Evolutionary conservation across 2,797 vertebrate species (phyloP).

Genomic region (Schizothorax lantsangensis): DNA sequence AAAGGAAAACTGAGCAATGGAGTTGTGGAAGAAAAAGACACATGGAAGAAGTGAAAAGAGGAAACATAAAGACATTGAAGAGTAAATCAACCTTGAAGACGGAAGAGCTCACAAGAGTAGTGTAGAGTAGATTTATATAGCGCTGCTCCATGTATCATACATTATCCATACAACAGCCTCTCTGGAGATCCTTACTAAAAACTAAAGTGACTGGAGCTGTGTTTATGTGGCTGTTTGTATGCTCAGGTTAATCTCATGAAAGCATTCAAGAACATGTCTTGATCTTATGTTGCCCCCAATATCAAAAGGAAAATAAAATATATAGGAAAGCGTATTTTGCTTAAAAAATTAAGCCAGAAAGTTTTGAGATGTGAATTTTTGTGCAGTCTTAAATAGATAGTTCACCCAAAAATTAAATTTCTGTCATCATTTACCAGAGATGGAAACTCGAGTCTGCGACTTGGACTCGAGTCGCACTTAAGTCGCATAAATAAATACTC

Average conservation of each 20-base stretch:
- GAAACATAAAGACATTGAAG: constrained; percentile 66
- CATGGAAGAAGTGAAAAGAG: constrained; percentile 45
- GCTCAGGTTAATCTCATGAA: background rate
- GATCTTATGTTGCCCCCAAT: background rate
- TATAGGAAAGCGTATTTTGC: too few relatives aligned
- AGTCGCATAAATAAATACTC: too few relatives aligned
- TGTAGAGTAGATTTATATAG: constrained; percentile 53
- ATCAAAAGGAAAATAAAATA: background rate
- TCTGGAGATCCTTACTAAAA: constrained; percentile 39
- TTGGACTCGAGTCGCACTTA: too few relatives aligned
- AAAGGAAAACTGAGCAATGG: constrained; percentile 72
- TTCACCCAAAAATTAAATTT: background rate
- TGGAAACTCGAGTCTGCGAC: too few relatives aligned
- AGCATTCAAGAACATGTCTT: background rate
- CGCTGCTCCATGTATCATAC: constrained; percentile 45
- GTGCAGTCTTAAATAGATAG: background rate
- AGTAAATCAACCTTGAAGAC: constrained; percentile 74
- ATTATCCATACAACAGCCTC: constrained; percentile 53
- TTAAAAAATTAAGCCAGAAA: background rate
- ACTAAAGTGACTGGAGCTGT: constrained; percentile 34
- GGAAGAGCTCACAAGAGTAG: constrained; percentile 49
- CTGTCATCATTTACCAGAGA: too few relatives aligned
- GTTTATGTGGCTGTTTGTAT: constrained; percentile 9
- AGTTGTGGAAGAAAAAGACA: constrained; percentile 66
- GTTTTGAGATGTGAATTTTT: background rate